Evolutionary conservation across 2,797 vertebrate genomes (phyloP).

Genomic region (Epinephelus malabaricus): DNA sequence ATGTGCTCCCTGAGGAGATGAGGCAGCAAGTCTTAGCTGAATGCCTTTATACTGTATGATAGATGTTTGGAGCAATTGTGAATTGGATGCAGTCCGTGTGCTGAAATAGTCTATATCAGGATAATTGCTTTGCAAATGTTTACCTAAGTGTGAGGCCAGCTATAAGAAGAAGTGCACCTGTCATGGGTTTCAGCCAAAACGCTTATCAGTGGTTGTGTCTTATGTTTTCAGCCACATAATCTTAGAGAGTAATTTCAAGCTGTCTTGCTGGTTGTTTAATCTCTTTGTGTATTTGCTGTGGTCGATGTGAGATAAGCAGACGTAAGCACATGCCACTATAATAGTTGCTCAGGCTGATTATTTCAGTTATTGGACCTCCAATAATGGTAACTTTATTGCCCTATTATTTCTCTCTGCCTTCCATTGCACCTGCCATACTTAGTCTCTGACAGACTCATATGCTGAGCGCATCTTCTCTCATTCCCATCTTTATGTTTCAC

Average conservation of each 20-base stretch:
- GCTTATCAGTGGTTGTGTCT: conserved; percentile 2
- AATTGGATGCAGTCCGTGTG: not conserved
- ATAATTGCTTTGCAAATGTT: not conserved
- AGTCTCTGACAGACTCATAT: not conserved
- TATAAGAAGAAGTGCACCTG: not conserved
- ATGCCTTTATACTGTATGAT: conserved; percentile 28
- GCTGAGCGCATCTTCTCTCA: not conserved
- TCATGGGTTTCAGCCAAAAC: not conserved
- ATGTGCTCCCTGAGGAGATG: conserved; percentile 43
- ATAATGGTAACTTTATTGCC: conserved; percentile 1
- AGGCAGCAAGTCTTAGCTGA: conserved; percentile 30
- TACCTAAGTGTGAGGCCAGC: not conserved
- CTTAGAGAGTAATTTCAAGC: conserved; percentile 3
- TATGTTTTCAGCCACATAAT: not conserved
- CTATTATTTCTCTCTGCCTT: not conserved
- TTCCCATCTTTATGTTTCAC: not conserved
- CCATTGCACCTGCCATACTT: not conserved
- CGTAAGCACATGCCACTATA: not conserved
- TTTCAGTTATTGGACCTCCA: conserved; percentile 27
- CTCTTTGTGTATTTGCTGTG: conserved; percentile 45
- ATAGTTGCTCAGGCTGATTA: conserved; percentile 27
- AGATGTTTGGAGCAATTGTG: not conserved
- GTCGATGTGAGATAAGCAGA: conserved; percentile 14
- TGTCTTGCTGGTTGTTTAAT: conserved; percentile 41
- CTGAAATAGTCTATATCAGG: not conserved